Evolutionary conservation across 2,113 vertebrate genomes (phyloP).

Genomic region (Mustela nigripes): DNA sequence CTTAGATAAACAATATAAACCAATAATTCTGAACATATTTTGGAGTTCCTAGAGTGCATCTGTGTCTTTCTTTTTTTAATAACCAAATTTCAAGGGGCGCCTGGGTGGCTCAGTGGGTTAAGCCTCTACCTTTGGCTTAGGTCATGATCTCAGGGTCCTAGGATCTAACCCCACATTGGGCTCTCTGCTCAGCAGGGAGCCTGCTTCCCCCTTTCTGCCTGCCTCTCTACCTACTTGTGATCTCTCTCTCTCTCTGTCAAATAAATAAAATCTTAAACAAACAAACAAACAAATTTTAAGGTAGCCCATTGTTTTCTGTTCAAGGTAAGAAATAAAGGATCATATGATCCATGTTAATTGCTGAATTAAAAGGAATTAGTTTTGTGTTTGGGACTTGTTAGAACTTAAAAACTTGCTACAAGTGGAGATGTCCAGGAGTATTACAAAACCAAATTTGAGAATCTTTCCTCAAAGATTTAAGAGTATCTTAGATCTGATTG

Average conservation of each 20-base stretch:
- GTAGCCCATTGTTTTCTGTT: not conserved
- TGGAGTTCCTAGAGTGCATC: not conserved
- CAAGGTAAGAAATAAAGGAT: slow-evolving; percentile 3
- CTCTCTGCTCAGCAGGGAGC: too few relatives aligned
- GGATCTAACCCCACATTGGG: too few relatives aligned
- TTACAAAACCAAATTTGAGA: slow-evolving; percentile 23
- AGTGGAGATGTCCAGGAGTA: not conserved
- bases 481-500: not conserved
- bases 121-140: too few relatives aligned
- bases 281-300: not conserved
- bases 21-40: not conserved
- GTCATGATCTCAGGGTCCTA: too few relatives aligned
- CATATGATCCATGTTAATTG: not conserved
- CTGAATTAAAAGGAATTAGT: not conserved
- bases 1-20: not conserved
- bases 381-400: not conserved
- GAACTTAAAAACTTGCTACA: not conserved
- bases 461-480: slow-evolving; percentile 30
- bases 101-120: too few relatives aligned
- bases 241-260: too few relatives aligned
- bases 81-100: not conserved
- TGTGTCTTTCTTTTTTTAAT: not conserved
- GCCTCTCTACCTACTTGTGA: too few relatives aligned
- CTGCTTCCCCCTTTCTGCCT: too few relatives aligned
- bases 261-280: too few relatives aligned